Base-by-base conservation (phyloP, 2,797 vertebrate genomes). In the Falco rusticolus region DNA sequence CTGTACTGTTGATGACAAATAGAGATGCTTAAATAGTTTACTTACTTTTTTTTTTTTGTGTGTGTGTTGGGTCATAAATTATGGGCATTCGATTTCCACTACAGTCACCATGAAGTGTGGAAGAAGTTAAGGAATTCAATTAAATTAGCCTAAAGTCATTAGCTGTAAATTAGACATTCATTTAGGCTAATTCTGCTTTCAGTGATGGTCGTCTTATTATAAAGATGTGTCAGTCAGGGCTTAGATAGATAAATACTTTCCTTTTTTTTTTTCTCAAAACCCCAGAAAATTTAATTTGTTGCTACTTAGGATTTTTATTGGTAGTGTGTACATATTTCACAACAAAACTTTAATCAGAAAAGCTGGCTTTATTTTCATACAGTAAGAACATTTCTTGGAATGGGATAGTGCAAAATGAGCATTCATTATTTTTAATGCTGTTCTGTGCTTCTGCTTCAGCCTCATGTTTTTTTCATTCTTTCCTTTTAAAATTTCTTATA, bases 61-160 rank as follows among this genome's bases (percentile, higher is more conserved):
- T 97, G 96, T 98, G 97, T 97, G 98, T 97, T 97, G 98, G 97
- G 90, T 97, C 95, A 96, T 98, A 96, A 94, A 97, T 98, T 98
- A 98, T 96, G 89, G 11, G 81, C 70, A n/a, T 97, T 98, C 84
- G 69, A 97, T 98, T 98, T 98, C 95, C 96, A 97, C 88, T 96
- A 82, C 87, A 96, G 95, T 96, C 91, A 95, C 94, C 81, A 89
- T 10, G 7, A 96, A 97, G 93, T 95, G 94, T 97, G 81, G 72
- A 95, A 97, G 88, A 97, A 94, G 85, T 96, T 97, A 87, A 97
- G 66, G 89, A 98, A 98, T 97, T 97, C 94, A 91, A 97, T 98
- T 92, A 97, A 97, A 97, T 97, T 97, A 97, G 97, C 94, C 94
- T 93, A 76, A 97, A 98, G 97, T 98, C 95, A 90, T 83, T 97